Conservation (phyloP, 2,797 vertebrate species). For the Phrynocephalus vlangalii region DNA sequence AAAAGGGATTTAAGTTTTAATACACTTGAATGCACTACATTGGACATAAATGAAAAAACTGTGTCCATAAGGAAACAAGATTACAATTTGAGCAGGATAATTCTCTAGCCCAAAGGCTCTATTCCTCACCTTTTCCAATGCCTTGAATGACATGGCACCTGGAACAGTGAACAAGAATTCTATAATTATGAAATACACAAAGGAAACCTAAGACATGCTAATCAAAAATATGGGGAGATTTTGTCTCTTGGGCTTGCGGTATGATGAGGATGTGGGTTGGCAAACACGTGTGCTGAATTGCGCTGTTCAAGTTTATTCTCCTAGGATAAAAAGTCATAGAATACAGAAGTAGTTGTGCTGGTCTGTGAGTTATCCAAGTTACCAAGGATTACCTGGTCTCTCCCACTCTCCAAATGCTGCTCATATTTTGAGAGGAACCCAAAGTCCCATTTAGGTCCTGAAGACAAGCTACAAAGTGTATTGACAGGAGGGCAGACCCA, state of each 20-base stretch:
- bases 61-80: not conserved
- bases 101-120: not conserved
- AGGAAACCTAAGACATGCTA: slow-evolving; percentile 16
- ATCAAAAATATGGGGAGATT: not conserved
- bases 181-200: not conserved
- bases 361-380: slow-evolving; percentile 4
- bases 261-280: not conserved
- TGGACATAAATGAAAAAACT: slow-evolving; percentile 20
- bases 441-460: not conserved
- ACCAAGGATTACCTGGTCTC: not conserved
- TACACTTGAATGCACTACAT: not conserved
- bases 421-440: not conserved
- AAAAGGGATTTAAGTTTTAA: not conserved
- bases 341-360: not conserved
- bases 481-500: not conserved
- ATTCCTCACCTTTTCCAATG: not conserved
- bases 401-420: not conserved
- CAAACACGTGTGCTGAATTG: not conserved
- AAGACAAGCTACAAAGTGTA: slow-evolving; percentile 13
- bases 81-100: not conserved
- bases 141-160: not conserved
- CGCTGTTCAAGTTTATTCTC: slow-evolving; percentile 19
- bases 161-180: not conserved
- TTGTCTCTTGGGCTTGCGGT: not conserved
- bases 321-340: not conserved